Evolutionary conservation across 2,797 vertebrate species (phyloP), one percentile per base, ranked within the genome.

Genomic region (Zalophus californianus): DNA sequence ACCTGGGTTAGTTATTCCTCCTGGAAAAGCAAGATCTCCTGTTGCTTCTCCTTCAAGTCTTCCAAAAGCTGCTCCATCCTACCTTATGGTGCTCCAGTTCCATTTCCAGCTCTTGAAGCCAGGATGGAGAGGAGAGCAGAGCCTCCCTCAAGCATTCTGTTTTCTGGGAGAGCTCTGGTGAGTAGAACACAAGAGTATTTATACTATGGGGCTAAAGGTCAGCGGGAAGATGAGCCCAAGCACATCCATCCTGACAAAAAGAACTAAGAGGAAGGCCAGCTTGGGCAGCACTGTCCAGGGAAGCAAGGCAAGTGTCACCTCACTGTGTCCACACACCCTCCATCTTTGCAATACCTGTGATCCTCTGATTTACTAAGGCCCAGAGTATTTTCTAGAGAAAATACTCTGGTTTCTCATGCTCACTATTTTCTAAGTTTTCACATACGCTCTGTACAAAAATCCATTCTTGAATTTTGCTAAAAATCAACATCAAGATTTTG

Each of bases 1-100:
- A 99, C 99, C 99, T 99, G 98, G 98, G 99, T 97, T 99, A 98
- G 64, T 20, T 98, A 97, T 50, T 99, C 99, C 0, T 99, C 98
- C 80, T 97, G 99, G 94, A 99, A 99, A 35, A 98, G 99, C 16
- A 96, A 32, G 13, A 99, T 93, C 92, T 99, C 99, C 35, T 98
- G 98, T 73, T 95, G 32, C 90, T 98, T 98, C 91, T 98, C 98
- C 86, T 98, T 97, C 72, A 99, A 90, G 95, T 99, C 99, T 4
- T 97, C 97, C 2, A 98, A 97, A 94, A 99, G 98, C 83, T 98
- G 98, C 80, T 98, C 98, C 94, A 97, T 86, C 99, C 98, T 10
- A 97, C 95, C 18, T 96, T 97, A 98, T 99, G 99, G 93, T 91
- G 98, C n/a, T 99, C 98, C 4, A 98, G 98, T 97, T 99, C 99